phyloP scores from a whole-genome alignment of 2,113 vertebrate genomes.

The Anguilla japonica region DNA sequence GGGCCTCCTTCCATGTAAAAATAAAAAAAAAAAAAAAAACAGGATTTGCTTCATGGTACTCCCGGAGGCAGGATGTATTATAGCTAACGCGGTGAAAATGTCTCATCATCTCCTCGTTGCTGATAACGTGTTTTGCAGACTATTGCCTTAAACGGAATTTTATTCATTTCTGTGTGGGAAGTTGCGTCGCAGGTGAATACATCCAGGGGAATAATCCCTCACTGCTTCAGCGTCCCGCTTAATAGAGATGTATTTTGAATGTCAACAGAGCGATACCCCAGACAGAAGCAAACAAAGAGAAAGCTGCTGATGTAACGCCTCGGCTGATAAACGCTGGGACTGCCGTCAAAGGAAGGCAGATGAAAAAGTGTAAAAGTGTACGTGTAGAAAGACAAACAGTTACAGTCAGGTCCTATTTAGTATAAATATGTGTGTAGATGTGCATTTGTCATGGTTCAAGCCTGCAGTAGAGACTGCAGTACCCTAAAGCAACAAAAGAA shows the following conservation, averaged over 20 bases:
- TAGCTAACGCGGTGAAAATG: neutral
- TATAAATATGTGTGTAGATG: neutral
- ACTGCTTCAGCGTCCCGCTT: neutral
- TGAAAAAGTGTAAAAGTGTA: neutral
- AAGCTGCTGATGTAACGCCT: neutral
- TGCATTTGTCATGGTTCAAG: neutral
- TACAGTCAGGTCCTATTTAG: neutral
- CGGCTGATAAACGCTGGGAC: neutral
- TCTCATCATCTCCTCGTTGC: neutral
- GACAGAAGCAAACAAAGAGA: neutral
- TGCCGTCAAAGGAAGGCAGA: neutral
- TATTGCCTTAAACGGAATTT: neutral
- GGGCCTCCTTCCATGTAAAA: neutral
- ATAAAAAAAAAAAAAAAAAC: neutral
- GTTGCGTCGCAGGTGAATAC: neutral
- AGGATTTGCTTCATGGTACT: neutral
- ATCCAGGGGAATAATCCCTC: neutral
- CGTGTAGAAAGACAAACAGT: neutral
- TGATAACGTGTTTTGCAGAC: neutral
- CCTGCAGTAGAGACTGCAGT: neutral
- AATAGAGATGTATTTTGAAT: slow-evolving; percentile 10
- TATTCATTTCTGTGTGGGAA: neutral
- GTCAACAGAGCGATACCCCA: neutral
- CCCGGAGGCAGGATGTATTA: neutral
- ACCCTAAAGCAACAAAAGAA: neutral